Percentiles rank a stretch among this genome's conserved stretches.
Evolutionary conservation across 2,888 invertebrate genomes (phyloP).

Genomic region (Trichopoda pennipes): DNA sequence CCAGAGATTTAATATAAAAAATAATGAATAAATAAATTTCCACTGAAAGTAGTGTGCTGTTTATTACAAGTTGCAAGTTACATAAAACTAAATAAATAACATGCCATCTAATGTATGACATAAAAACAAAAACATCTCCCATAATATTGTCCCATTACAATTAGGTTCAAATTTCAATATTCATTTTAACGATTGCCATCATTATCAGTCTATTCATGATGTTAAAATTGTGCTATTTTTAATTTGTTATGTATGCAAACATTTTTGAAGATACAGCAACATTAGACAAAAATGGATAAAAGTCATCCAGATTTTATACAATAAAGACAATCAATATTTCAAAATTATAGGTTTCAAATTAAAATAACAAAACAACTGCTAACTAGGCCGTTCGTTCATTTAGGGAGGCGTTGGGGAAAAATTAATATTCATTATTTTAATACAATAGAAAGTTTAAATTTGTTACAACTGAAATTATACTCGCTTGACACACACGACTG

Average conservation of each 20-base stretch:
- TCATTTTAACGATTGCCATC: not conserved
- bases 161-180: not conserved
- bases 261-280: not conserved
- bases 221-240: not conserved
- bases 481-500: constrained; percentile 9
- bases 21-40: too few species aligned
- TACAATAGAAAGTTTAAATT: constrained; percentile 20
- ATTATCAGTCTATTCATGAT: not conserved
- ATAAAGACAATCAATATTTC: constrained; percentile 1
- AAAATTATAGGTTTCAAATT: constrained; percentile 26
- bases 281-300: not conserved
- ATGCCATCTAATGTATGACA: not conserved
- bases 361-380: constrained; percentile 4
- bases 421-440: constrained; percentile 30
- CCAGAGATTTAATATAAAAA: too few species aligned
- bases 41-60: too few species aligned
- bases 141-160: not conserved
- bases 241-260: not conserved
- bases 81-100: not conserved
- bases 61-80: too few species aligned
- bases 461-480: constrained; percentile 5
- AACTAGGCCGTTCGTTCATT: not conserved
- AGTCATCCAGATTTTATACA: not conserved
- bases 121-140: not conserved
- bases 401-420: constrained; percentile 13